Conservation (phyloP, 2,113 vertebrate genomes). For the Laterallus jamaicensis region DNA sequence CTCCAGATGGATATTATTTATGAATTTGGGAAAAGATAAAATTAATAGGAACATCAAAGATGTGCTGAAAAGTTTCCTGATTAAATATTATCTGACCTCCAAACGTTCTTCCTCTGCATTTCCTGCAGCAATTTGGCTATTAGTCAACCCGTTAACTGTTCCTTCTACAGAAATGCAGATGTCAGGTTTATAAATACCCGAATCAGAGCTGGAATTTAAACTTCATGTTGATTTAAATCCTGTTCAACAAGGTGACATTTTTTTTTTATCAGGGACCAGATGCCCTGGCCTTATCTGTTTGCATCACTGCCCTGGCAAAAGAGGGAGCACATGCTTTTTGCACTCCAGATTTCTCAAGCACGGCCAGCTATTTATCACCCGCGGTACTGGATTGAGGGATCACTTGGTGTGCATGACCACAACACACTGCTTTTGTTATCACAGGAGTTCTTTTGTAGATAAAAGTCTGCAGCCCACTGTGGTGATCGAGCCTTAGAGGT, state of each 20-base stretch:
- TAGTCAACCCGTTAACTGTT: not conserved
- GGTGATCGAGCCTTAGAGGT: not conserved
- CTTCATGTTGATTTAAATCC: not conserved
- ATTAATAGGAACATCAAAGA: conserved; percentile 38
- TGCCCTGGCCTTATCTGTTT: not conserved
- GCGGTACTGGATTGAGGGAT: accelerated
- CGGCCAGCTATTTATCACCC: not conserved
- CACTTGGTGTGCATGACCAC: accelerated
- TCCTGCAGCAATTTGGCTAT: conserved; percentile 38
- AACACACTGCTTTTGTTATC: not conserved
- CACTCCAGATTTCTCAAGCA: not conserved
- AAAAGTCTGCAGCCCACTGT: not conserved
- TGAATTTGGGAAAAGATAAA: conserved; percentile 9
- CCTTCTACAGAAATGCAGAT: conserved; percentile 31
- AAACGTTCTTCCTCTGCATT: conserved; percentile 43
- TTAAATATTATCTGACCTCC: conserved; percentile 37
- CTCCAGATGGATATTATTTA: conserved; percentile 55
- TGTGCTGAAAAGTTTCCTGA: conserved; percentile 44
- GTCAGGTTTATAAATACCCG: conserved; percentile 55
- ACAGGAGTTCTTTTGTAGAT: not conserved
- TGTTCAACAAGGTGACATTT: not conserved
- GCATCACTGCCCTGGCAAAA: not conserved
- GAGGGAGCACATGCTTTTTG: accelerated
- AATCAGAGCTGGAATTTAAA: conserved; percentile 6
- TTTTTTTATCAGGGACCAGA: not conserved